Conservation (phyloP, 2,797 vertebrate species). For the Eulemur mongoz region DNA sequence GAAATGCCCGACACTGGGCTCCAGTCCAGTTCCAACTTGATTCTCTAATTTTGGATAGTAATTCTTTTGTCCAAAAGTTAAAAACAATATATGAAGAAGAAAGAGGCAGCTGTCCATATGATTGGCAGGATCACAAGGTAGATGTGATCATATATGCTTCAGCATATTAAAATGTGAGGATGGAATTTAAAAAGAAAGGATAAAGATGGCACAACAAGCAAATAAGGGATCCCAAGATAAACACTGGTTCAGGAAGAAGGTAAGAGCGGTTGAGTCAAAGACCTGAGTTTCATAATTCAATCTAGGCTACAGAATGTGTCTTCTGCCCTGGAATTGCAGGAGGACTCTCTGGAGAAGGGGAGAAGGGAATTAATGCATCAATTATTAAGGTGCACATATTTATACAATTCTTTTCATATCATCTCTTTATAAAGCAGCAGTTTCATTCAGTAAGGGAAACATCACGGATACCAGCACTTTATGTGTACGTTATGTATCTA, state of each 20-base stretch:
- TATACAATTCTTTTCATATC: fast-evolving
- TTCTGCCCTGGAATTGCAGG: too few species aligned
- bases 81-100: neutral
- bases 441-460: neutral
- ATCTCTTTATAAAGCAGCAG: neutral
- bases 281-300: fast-evolving
- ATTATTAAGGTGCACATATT: neutral
- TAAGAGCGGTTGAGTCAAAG: fast-evolving
- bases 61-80: neutral
- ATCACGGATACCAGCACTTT: neutral
- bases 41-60: neutral
- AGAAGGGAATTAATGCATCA: fast-evolving
- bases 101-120: neutral
- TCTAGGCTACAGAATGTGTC: fast-evolving
- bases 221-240: neutral
- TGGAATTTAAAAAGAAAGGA: neutral
- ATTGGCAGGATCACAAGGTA: neutral
- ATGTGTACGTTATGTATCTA: neutral
- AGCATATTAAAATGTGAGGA: neutral
- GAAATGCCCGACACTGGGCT: neutral
- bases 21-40: too few species aligned
- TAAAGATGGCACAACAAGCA: neutral
- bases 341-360: neutral
- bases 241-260: fast-evolving
- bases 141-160: too few species aligned